Percentiles rank a stretch among this genome's conserved stretches.
phyloP scores from a whole-genome alignment of 2,113 vertebrate species.

The Todiramphus chloris region DNA sequence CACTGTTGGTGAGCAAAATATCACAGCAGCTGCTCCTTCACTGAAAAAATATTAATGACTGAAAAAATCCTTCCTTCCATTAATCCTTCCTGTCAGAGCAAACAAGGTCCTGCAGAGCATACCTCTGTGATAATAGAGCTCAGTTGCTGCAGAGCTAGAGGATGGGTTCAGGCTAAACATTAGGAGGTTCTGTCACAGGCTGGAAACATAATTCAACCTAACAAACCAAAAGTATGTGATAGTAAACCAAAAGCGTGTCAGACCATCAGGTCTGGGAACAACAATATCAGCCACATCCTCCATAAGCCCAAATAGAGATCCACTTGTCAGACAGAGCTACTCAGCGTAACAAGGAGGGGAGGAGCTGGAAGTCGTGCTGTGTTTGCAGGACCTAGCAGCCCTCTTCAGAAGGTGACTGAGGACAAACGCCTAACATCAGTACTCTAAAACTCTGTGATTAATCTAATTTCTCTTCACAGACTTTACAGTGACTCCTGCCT shows the following conservation, averaged over 20 bases:
- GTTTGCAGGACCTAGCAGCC: not conserved
- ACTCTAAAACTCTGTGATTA: not conserved
- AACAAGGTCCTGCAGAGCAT: not conserved
- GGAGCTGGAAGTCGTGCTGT: not conserved
- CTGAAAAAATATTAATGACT: not conserved
- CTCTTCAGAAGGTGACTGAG: not conserved
- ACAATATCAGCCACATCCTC: not conserved
- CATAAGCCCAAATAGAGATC: not conserved
- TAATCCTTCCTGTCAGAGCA: not conserved
- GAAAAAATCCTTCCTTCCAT: not conserved
- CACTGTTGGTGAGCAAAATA: not conserved
- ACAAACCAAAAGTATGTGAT: not conserved
- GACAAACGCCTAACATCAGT: not conserved
- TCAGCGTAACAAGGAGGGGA: not conserved
- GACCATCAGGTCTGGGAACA: not conserved
- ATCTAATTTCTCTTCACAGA: not conserved
- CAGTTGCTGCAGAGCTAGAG: not conserved
- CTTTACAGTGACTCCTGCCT: not conserved
- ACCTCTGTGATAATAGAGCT: not conserved
- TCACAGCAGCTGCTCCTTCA: not conserved
- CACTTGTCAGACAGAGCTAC: not conserved
- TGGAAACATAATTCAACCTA: not conserved
- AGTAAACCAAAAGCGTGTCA: not conserved
- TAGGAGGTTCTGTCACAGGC: not conserved
- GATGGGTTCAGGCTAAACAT: not conserved